Evolutionary conservation across 2,113 vertebrate species (phyloP), one percentile per base, ranked within the genome.

Genomic region (Miniopterus natalensis): DNA sequence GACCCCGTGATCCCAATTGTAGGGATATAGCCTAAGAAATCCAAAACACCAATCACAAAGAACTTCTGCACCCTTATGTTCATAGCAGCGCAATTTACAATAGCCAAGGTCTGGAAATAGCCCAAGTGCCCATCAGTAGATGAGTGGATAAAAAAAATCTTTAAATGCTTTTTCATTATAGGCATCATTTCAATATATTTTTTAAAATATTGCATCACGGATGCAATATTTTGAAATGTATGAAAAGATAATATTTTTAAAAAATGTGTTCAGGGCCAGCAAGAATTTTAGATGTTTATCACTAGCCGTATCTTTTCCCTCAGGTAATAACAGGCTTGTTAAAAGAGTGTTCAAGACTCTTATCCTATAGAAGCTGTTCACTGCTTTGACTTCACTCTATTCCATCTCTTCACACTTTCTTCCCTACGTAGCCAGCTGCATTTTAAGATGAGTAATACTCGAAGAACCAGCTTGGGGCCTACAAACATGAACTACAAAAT

Each of bases 311-410:
- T 4, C 17, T 49, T 84, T 84, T 81, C 1, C 21, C 15, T 6
- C 3, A 89, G 68, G 36, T 0, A 66, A 63, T 36, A 90, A 31
- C 1, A 88, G 51, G 81, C 42, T 84, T 96, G 18, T 66, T 94
- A 73, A 29, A 31, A 80, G n/a, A 78, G 18, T 49, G n/a, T 66
- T 90, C 73, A 77, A 93, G 29, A 79, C 1, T 47, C 14, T 45
- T 31, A 36, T 36, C 8, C 55, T 25, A 17, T 49, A 66, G 29
- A 75, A 88, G 12, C 10, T 45, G n/a, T 80, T 55, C 3, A 47
- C n/a, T 66, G 15, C 73, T 75, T 96, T 86, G 59, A 65, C 27
- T 75, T 47, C 88, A 73, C 6, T 14, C 40, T 88, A n/a, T 94
- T 89, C 59, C 29, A 75, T 70, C 49, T 6, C 49, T 63, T 61